phyloP scores from a whole-genome alignment of 1,140 invertebrate genomes.

The Lepidurus apus region DNA sequence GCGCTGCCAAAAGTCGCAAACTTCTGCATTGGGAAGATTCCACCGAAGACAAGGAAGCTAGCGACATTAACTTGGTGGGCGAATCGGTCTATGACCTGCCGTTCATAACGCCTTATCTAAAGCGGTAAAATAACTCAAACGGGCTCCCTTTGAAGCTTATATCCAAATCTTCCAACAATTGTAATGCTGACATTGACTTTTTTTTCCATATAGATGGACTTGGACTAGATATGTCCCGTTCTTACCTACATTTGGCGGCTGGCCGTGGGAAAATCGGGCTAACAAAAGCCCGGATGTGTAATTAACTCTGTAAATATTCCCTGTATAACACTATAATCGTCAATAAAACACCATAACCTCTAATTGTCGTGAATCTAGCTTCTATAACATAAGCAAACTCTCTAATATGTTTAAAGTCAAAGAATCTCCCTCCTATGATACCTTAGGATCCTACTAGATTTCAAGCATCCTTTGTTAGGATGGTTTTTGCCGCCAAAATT shows the following conservation, averaged over 20 bases:
- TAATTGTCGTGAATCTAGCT: no score
- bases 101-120: not conserved
- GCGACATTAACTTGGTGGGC: not conserved
- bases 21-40: not conserved
- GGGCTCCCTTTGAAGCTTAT: not conserved
- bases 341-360: no score
- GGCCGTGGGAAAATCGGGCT: no score
- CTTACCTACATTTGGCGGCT: not conserved
- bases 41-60: not conserved
- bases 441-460: no score
- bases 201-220: not conserved
- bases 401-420: no score
- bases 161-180: not conserved
- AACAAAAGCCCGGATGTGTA: no score
- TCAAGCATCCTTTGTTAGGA: no score
- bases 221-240: constrained; percentile 7
- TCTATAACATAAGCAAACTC: no score
- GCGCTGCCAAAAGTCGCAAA: constrained; percentile 48
- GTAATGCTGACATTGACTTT: not conserved
- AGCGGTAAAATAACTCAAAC: constrained; percentile 19
- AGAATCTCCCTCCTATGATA: no score
- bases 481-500: no score
- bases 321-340: no score
- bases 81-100: constrained; percentile 13
- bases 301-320: no score